phyloP scores from a whole-genome alignment of 2,797 vertebrate genomes.

The Acanthis flammea region DNA sequence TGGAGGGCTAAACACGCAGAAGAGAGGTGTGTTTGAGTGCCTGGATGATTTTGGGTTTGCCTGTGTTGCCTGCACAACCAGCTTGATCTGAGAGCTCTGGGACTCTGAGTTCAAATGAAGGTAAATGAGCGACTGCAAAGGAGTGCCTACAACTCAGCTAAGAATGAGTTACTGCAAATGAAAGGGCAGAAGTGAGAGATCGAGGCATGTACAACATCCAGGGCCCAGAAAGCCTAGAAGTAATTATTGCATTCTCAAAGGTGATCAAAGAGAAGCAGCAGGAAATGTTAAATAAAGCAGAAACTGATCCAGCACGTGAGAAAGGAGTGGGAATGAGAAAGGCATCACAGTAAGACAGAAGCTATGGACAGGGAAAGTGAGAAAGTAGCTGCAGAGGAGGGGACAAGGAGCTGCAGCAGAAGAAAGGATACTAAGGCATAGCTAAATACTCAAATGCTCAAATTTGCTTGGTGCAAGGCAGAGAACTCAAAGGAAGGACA shows the following conservation, averaged over 20 bases:
- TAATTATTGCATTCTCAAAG: constrained; percentile 11
- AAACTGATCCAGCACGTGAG: not conserved
- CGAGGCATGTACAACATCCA: constrained; percentile 17
- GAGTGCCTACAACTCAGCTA: not conserved
- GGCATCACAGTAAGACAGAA: not conserved
- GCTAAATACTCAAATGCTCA: not conserved
- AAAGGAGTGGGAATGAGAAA: not conserved
- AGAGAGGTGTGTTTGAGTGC: not conserved
- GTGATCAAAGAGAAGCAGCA: constrained; percentile 41
- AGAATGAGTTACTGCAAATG: constrained; percentile 50
- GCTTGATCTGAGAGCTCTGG: not conserved
- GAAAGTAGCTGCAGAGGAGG: not conserved
- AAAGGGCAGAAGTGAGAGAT: constrained; percentile 53
- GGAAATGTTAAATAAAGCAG: constrained; percentile 22
- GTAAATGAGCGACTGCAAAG: not conserved
- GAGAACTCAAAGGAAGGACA: not conserved
- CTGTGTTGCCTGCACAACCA: not conserved
- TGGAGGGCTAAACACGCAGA: not conserved
- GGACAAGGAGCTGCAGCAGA: not conserved
- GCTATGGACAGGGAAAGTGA: not conserved
- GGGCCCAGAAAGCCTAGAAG: constrained; percentile 23
- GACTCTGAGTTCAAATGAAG: not conserved
- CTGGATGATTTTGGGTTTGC: not conserved
- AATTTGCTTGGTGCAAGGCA: not conserved
- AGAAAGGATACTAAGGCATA: not conserved